Conservation (phyloP, 2,888 invertebrate genomes). For the Cremastinae sp. region DNA sequence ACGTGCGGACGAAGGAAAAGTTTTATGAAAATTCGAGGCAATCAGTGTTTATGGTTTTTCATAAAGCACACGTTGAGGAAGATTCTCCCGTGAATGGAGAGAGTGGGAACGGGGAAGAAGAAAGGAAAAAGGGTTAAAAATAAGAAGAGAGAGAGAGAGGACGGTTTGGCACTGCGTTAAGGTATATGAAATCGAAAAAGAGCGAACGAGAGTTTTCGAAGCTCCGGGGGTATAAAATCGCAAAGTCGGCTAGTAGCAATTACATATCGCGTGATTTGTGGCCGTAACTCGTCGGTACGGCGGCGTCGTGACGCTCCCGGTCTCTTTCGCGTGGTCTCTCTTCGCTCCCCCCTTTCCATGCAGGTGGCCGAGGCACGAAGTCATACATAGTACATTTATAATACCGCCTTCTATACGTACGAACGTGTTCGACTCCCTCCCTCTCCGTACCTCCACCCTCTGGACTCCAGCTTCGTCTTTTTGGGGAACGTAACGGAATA, state of each 20-base stretch:
- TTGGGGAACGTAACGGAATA: constrained; percentile 71
- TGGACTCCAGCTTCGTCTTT: constrained; percentile 67
- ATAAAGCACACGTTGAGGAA: constrained; percentile 69
- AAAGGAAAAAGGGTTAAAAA: constrained; percentile 4
- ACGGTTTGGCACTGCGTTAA: constrained; percentile 29
- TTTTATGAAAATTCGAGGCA: constrained; percentile 64
- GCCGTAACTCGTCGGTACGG: constrained; percentile 79
- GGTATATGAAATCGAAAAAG: constrained; percentile 40
- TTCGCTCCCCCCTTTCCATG: constrained; percentile 16
- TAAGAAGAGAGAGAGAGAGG: constrained; percentile 20
- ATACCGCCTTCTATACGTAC: constrained; percentile 48
- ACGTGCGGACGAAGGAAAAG: neutral
- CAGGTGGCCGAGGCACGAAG: constrained; percentile 77
- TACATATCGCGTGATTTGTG: constrained; percentile 80
- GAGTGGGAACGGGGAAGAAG: constrained; percentile 31
- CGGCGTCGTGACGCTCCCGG: constrained; percentile 79
- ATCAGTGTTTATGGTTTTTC: constrained; percentile 76
- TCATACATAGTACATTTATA: constrained; percentile 63
- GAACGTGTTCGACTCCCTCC: constrained; percentile 36
- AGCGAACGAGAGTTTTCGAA: constrained; percentile 46
- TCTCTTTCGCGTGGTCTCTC: constrained; percentile 70
- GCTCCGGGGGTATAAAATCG: constrained; percentile 71
- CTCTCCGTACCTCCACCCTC: constrained; percentile 9
- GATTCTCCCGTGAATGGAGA: constrained; percentile 41
- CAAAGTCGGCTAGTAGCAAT: constrained; percentile 78